Evolutionary conservation across 1,140 invertebrate species (phyloP).

Genomic region (Drosophila melanica): DNA sequence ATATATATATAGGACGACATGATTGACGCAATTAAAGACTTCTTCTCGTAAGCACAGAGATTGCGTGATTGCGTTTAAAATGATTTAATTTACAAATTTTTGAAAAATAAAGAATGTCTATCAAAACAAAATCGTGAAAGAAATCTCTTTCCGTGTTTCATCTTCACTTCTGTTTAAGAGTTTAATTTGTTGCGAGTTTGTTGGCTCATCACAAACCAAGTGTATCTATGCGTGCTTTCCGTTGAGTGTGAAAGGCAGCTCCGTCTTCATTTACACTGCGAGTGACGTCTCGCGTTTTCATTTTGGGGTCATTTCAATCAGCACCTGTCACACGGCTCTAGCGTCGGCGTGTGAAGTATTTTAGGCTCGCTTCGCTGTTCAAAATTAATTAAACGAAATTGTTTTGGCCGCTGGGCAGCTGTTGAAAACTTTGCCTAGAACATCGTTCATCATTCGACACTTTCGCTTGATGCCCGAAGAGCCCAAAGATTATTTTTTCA

Average conservation of each 20-base stretch:
- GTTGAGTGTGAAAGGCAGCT: conserved; percentile 58
- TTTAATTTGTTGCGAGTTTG: conserved; percentile 1
- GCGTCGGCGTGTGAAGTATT: conserved; percentile 64
- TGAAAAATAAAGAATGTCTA: neutral
- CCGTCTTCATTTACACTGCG: conserved; percentile 40
- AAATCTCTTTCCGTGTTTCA: neutral
- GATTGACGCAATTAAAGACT: conserved; percentile 38
- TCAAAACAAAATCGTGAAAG: neutral
- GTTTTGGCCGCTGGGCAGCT: conserved; percentile 48
- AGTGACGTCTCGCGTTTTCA: conserved; percentile 17
- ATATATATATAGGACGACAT: conserved; percentile 19
- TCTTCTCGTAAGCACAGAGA: conserved; percentile 16
- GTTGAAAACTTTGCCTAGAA: conserved; percentile 47
- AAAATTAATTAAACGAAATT: conserved; percentile 80
- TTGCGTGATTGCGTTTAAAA: neutral
- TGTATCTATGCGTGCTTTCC: conserved; percentile 3
- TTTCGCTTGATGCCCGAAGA: conserved; percentile 48
- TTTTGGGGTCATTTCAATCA: conserved; percentile 78
- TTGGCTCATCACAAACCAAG: neutral
- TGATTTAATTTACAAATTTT: neutral
- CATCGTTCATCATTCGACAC: conserved; percentile 65
- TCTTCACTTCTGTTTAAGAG: neutral
- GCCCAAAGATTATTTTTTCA: conserved; percentile 5
- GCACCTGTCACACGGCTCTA: conserved; percentile 69
- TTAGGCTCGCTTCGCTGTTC: conserved; percentile 55